These are phyloP conservation scores for Nomada hirtipes DNA, from an alignment of 2,888 invertebrate species.

Conservation along the genomic window DNA sequence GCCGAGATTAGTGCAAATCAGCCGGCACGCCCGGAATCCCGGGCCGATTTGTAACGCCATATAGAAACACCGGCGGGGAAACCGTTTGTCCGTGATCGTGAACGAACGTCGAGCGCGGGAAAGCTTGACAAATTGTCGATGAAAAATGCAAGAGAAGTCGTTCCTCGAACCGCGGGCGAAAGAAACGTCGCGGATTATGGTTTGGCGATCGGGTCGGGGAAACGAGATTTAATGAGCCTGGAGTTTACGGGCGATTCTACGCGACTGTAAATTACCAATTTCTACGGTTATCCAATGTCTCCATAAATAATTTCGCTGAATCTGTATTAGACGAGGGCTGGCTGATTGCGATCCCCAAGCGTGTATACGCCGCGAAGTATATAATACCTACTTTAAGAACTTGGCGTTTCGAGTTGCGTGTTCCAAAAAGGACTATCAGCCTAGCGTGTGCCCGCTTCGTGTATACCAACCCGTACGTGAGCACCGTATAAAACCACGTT, in stretches of 20 bases:
- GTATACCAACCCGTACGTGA: background rate
- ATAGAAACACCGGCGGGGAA: slow-evolving; percentile 70
- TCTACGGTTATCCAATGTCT: background rate
- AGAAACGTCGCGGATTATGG: background rate
- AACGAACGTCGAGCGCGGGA: slow-evolving; percentile 55
- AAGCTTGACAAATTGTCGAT: slow-evolving; percentile 56
- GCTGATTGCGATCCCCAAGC: background rate
- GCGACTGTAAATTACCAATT: background rate
- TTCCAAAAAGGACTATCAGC: background rate
- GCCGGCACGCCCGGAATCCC: slow-evolving; percentile 81
- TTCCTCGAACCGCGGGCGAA: background rate
- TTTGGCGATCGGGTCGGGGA: background rate
- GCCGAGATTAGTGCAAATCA: slow-evolving; percentile 81
- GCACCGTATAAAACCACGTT: background rate
- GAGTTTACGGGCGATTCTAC: background rate
- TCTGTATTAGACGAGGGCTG: background rate
- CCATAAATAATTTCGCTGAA: too few species aligned
- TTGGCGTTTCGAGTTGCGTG: background rate
- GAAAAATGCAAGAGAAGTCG: slow-evolving; percentile 28
- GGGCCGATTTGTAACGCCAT: slow-evolving; percentile 81
- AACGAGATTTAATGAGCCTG: slow-evolving; percentile 2
- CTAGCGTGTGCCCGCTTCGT: background rate
- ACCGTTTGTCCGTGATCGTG: slow-evolving; percentile 71
- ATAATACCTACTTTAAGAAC: background rate
- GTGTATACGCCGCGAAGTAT: too few species aligned